Conservation (phyloP, 2,888 invertebrate species). For the Myopa testacea region DNA sequence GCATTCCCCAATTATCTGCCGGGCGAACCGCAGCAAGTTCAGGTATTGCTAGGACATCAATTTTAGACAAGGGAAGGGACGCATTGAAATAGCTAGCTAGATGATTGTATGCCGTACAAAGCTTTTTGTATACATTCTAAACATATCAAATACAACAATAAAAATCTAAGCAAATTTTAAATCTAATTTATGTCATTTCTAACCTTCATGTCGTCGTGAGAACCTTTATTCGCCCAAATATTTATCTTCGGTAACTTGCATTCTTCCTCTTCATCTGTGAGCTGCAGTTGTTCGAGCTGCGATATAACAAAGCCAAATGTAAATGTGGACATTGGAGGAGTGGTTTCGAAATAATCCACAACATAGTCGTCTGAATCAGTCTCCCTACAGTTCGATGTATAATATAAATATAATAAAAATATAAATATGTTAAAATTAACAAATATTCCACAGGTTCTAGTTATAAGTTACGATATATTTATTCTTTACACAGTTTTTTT, state of each 20-base stretch:
- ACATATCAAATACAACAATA: conserved; percentile 53
- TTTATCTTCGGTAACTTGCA: conserved; percentile 59
- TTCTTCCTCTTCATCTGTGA: conserved; percentile 32
- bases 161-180: conserved; percentile 11
- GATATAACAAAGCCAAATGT: conserved; percentile 80
- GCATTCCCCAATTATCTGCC: conserved; percentile 83
- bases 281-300: conserved; percentile 69
- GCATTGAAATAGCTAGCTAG: conserved; percentile 75
- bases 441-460: neutral
- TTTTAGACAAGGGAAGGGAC: conserved; percentile 75
- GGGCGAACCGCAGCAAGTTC: conserved; percentile 78
- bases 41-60: conserved; percentile 81
- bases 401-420: neutral
- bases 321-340: conserved; percentile 83
- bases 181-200: neutral
- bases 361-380: conserved; percentile 69
- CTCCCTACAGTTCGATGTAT: conserved; percentile 52
- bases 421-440: neutral
- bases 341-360: conserved; percentile 77
- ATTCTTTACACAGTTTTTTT: neutral
- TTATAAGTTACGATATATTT: too few species aligned
- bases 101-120: conserved; percentile 72
- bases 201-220: conserved; percentile 68
- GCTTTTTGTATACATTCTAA: conserved; percentile 72
- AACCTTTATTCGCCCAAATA: conserved; percentile 68